Evolutionary conservation across 2,797 vertebrate genomes (phyloP), one percentile per base, ranked within the genome.

Genomic region (Lithobates pipiens): DNA sequence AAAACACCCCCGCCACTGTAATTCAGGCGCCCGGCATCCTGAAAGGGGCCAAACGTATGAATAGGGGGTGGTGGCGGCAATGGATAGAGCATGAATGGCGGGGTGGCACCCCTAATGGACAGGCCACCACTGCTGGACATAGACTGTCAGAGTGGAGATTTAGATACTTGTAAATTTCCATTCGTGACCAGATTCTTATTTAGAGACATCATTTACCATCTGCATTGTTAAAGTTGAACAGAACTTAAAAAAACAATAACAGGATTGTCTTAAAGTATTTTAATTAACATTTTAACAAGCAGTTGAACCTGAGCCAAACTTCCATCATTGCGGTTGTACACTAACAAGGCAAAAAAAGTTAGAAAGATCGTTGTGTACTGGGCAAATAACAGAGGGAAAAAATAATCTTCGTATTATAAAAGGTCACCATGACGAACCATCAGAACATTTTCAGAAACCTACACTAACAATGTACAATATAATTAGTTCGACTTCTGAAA

Each of bases 271-370:
- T 54, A 70, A 85, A 76, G 70, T 76, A 71, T 86, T 76, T 76
- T 61, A 80, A 85, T 76, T 75, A 54, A 61, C 63, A 68, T 76
- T 76, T 81, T 69, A 81, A 85, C 42, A 85, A 79, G 63, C 63
- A 80, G 68, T 85, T 80, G 73, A 42, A 76, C 42, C 46, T 1
- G 25, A 71, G 27, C 70, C 65, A 34, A 32, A 70, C 5, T 65
- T 77, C 67, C 25, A 85, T 85, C 69, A 71, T 21, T 76, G 84
- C 63, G 68, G 76, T 36, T 71, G 4, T n/a, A n/a, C 27, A 42
- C 77, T 84, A 79, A 74, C n/a, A 46, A 85, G 83, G 65, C 32
- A 80, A 25, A 63, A 25, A 63, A 82, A 74, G 74, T 29, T 82
- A 42, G 72, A 76, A 65, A 75, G 63, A 83, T 83, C 81, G 50